A percentile compares a stretch with the other conserved stretches of the same genome.
Evolutionary conservation across 2,888 invertebrate species (phyloP).

Genomic region (Oegoconia quadripuncta): DNA sequence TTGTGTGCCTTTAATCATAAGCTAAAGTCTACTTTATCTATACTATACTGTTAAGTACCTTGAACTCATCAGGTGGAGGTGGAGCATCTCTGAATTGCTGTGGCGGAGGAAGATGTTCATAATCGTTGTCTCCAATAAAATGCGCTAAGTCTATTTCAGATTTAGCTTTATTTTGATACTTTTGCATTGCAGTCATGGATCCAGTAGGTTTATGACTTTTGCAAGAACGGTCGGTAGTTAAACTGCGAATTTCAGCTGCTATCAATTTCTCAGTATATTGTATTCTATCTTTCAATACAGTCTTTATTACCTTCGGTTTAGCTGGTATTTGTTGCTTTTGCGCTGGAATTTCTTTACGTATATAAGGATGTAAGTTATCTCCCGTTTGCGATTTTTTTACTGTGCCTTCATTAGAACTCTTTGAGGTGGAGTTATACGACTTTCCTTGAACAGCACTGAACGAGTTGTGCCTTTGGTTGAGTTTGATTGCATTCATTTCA

Average conservation of each 20-base stretch:
- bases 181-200: slow-evolving; percentile 44
- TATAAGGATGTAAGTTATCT: slow-evolving; percentile 73
- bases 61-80: slow-evolving; percentile 86
- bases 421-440: slow-evolving; percentile 48
- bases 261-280: slow-evolving; percentile 72
- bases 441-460: slow-evolving; percentile 70
- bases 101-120: slow-evolving; percentile 89
- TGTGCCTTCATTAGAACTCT: slow-evolving; percentile 48
- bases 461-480: slow-evolving; percentile 68
- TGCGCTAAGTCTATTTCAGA: slow-evolving; percentile 80
- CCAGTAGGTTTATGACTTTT: slow-evolving; percentile 50
- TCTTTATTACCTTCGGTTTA: slow-evolving; percentile 50
- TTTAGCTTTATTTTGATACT: slow-evolving; percentile 73
- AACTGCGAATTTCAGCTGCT: slow-evolving; percentile 69
- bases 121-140: slow-evolving; percentile 78
- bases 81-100: slow-evolving; percentile 91
- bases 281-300: slow-evolving; percentile 65
- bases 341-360: slow-evolving; percentile 67
- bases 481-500: slow-evolving; percentile 47
- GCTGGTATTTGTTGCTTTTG: slow-evolving; percentile 38
- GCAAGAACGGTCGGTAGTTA: slow-evolving; percentile 62
- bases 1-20: no score
- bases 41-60: slow-evolving; percentile 45
- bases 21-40: no score
- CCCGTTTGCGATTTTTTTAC: slow-evolving; percentile 72